Evolutionary conservation across 2,797 vertebrate genomes (phyloP).

Genomic region (Limnodromus scolopaceus): DNA sequence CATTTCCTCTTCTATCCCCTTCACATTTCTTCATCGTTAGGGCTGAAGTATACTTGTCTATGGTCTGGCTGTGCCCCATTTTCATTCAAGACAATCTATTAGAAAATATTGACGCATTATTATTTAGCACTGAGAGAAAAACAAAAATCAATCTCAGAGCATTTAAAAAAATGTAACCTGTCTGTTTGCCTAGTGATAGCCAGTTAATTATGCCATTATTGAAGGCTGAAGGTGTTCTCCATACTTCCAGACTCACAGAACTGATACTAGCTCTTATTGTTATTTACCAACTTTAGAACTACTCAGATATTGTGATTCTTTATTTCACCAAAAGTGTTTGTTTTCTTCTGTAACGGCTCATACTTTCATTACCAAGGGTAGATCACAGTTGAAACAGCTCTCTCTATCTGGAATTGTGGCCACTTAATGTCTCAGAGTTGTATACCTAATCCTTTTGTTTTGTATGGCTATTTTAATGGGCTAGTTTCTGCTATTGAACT

Average conservation of each 20-base stretch:
- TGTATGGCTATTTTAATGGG: background rate
- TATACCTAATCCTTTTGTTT: background rate
- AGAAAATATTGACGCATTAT: background rate
- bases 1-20: background rate
- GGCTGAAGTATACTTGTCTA: background rate
- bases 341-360: background rate
- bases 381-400: background rate
- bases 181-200: background rate
- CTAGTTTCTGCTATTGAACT: background rate
- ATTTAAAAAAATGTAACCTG: background rate
- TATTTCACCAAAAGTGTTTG: background rate
- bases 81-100: background rate
- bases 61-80: background rate
- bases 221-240: background rate
- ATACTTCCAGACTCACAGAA: background rate
- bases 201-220: background rate
- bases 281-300: background rate
- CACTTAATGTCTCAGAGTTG: background rate
- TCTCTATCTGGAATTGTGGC: background rate
- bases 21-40: background rate
- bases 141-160: background rate
- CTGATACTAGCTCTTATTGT: background rate
- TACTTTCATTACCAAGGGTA: background rate
- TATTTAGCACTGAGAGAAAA: background rate
- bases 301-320: background rate